Conservation (phyloP, 2,888 invertebrate species). For the Campoplex capitator region DNA sequence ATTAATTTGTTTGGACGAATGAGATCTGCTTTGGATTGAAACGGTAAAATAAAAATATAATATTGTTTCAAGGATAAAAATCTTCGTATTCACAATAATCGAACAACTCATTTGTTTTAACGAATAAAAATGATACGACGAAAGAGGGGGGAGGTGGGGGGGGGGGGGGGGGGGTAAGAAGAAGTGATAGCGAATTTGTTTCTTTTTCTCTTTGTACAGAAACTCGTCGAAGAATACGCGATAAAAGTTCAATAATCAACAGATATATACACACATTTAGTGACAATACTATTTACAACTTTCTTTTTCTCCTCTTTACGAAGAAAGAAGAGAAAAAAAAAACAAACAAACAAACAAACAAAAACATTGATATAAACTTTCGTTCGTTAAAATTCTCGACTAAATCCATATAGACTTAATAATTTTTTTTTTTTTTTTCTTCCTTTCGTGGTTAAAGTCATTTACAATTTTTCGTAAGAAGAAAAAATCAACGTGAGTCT, state of each 20-base stretch:
- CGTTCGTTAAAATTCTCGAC: conserved; percentile 44
- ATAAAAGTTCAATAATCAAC: conserved; percentile 46
- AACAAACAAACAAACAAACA: conserved; percentile 17
- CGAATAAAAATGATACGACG: conserved; percentile 10
- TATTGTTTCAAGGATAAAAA: background rate
- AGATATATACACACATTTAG: conserved; percentile 31
- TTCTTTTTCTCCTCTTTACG: conserved; percentile 11
- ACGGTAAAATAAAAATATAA: background rate
- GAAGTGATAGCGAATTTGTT: background rate
- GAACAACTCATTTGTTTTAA: background rate
- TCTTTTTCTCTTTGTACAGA: conserved; percentile 19
- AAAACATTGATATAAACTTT: conserved; percentile 27
- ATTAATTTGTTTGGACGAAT: background rate
- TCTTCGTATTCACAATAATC: background rate
- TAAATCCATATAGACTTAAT: conserved; percentile 23
- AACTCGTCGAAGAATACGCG: conserved; percentile 12
- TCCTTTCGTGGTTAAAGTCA: conserved; percentile 6
- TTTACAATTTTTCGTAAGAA: conserved; percentile 1
- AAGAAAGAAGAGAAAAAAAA: background rate
- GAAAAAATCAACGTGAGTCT: conserved; percentile 35
- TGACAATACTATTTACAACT: conserved; percentile 38
- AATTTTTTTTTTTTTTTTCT: background rate
- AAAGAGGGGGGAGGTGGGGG: background rate
- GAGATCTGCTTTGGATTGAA: background rate
- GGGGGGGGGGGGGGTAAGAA: too few relatives aligned